Conservation (phyloP, 1,140 invertebrate genomes). For the Pseudomyrmex gracilis region DNA sequence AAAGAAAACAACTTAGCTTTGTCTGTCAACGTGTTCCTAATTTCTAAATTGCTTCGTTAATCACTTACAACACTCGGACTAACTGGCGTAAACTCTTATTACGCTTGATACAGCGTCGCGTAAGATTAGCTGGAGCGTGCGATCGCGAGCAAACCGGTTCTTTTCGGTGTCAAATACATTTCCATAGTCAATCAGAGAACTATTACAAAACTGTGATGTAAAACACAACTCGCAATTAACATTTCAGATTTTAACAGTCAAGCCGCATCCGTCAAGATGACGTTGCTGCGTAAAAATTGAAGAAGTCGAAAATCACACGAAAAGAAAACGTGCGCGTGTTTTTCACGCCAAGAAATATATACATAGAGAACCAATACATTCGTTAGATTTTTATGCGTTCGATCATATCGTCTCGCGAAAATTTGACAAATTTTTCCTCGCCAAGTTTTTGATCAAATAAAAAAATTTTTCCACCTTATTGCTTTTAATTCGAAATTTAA, state of each 20-base stretch:
- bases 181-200: constrained; percentile 40
- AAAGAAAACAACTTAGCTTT: neutral
- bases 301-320: neutral
- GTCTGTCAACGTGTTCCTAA: constrained; percentile 18
- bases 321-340: no score
- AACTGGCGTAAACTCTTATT: constrained; percentile 33
- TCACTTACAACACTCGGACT: constrained; percentile 10
- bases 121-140: constrained; percentile 40
- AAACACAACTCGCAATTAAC: constrained; percentile 33
- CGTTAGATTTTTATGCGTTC: neutral
- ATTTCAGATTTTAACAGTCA: constrained; percentile 35
- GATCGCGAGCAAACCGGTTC: constrained; percentile 38
- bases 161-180: constrained; percentile 56
- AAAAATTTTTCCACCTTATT: no score
- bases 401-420: no score
- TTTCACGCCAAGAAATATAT: no score
- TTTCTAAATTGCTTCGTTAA: constrained; percentile 27
- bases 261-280: neutral
- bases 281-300: neutral
- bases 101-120: constrained; percentile 12
- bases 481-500: no score
- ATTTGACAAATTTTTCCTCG: no score
- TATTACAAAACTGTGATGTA: constrained; percentile 19
- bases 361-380: neutral
- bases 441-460: no score